Conservation (phyloP, 1,140 invertebrate species). For the Ptiloglossa arizonensis region DNA sequence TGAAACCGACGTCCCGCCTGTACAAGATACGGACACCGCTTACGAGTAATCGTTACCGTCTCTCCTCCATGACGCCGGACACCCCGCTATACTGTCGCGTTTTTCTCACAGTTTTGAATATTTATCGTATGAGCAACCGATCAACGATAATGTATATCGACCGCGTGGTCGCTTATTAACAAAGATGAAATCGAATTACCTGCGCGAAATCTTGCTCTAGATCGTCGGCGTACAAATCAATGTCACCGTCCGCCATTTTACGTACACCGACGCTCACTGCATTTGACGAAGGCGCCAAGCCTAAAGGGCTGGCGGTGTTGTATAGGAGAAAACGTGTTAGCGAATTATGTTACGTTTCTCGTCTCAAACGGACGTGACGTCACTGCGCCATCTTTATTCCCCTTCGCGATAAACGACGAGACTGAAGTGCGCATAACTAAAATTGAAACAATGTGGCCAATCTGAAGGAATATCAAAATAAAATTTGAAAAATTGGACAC, state of each 20-base stretch:
- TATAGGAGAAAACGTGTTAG: slow-evolving; percentile 42
- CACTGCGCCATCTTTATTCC: slow-evolving; percentile 31
- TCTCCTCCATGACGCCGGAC: slow-evolving; percentile 66
- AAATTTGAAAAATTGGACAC: slow-evolving; percentile 5
- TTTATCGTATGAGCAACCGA: slow-evolving; percentile 10
- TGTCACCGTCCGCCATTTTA: slow-evolving; percentile 97
- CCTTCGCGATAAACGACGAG: background rate
- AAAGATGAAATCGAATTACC: slow-evolving; percentile 82
- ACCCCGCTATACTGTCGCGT: slow-evolving; percentile 45
- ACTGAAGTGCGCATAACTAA: background rate
- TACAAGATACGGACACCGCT: slow-evolving; percentile 14
- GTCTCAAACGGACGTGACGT: slow-evolving; percentile 35
- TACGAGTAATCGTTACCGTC: slow-evolving; percentile 64
- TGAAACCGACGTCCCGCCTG: background rate
- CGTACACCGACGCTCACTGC: slow-evolving; percentile 76
- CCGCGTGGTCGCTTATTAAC: slow-evolving; percentile 49
- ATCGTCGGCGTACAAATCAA: slow-evolving; percentile 98
- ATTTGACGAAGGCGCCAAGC: slow-evolving; percentile 58
- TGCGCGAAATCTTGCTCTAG: slow-evolving; percentile 97
- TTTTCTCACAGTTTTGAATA: slow-evolving; percentile 51
- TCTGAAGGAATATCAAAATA: background rate
- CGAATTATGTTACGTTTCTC: slow-evolving; percentile 45
- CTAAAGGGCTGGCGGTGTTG: slow-evolving; percentile 18
- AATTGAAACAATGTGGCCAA: background rate
- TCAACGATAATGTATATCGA: slow-evolving; percentile 38